Conservation (phyloP, 2,797 vertebrate species). For the Pangasius sanitwongsei region DNA sequence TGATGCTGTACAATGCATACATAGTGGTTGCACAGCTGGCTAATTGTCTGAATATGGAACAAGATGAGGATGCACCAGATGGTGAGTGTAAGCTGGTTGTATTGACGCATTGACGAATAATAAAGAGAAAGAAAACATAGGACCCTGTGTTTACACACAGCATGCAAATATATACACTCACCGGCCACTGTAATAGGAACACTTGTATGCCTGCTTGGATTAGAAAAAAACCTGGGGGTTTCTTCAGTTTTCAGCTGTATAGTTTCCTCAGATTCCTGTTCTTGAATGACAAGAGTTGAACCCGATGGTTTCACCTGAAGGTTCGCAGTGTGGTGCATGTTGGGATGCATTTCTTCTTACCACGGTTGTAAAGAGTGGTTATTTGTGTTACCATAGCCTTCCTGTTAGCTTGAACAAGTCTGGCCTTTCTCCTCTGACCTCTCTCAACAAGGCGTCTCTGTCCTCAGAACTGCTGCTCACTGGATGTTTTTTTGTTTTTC, state of each 20-base stretch:
- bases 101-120: not conserved
- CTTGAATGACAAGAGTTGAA: not conserved
- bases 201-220: not conserved
- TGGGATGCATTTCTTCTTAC: not conserved
- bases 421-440: not conserved
- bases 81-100: constrained; percentile 2
- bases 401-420: not conserved
- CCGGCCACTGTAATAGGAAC: not conserved
- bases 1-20: not conserved
- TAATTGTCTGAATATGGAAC: not conserved
- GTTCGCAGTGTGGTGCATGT: not conserved
- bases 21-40: constrained; percentile 5
- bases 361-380: not conserved
- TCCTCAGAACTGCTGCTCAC: not conserved
- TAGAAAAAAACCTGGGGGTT: not conserved
- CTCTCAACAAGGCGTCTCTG: not conserved
- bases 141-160: not conserved
- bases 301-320: not conserved
- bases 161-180: not conserved
- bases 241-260: not conserved
- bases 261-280: not conserved
- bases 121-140: not conserved
- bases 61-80: constrained; percentile 4
- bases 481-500: not conserved
- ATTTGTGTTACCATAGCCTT: not conserved